Evolutionary conservation across 2,888 invertebrate genomes (phyloP), one percentile per base, ranked within the genome.

Genomic region (Drosophila subsilvestris): DNA sequence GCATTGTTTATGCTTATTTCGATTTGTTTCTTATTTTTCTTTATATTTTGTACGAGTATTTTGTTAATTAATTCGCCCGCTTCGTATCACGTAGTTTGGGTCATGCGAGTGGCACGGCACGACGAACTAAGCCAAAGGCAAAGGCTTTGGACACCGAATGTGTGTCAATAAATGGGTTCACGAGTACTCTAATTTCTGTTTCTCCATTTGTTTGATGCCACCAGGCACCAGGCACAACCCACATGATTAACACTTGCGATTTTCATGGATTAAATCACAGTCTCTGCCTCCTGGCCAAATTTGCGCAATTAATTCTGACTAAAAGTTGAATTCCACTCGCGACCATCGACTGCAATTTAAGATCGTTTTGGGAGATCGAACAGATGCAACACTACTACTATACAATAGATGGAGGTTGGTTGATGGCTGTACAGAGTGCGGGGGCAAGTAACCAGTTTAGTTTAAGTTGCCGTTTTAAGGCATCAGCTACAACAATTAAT

Each of bases 231-330:
- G n/a, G 47, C 68, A 68, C 71, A 71, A 73, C 73, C 58, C 71
- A 71, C 71, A 73, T 71, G 74, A 71, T 73, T 65, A 73, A 73
- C 71, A 71, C 65, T 71, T 73, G 57, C 65, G 54, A 58, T 71
- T 73, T 76, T 47, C 76, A 75, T 65, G 72, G 69, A 44, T 75
- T 87, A 83, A 87, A 82, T 84, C 84, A 76, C 54, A 57, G 77
- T 37, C 37, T 37, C 37, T 7, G 37, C 67, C 53, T 56, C 53
- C 53, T 72, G 81, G 76, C 56, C 56, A 59, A 80, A 80, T 84
- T 88, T 85, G 80, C 78, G 80, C 80, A 82, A 82, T 82, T 86
- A 86, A 82, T 76, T 72, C 75, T 76, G 67, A 71, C 70, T 63
- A 76, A 84, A 78, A 67, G 67, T 66, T 67, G 44, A 48, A 67